Conservation (phyloP, 2,113 vertebrate genomes). For the Regulus satrapa region DNA sequence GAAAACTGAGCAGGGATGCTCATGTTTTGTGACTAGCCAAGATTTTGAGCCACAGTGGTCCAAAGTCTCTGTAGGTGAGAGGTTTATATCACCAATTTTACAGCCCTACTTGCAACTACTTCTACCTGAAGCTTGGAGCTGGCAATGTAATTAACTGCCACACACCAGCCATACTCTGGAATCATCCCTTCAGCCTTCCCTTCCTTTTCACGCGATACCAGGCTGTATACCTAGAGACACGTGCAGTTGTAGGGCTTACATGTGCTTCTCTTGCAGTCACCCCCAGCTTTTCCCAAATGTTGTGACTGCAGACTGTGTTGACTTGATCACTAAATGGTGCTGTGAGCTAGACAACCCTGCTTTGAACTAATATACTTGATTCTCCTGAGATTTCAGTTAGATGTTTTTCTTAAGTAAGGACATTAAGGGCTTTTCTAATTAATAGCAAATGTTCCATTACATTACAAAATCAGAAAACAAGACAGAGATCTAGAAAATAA, state of each 20-base stretch:
- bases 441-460: conserved; percentile 6
- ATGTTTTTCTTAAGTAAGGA: not conserved
- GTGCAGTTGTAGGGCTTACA: not conserved
- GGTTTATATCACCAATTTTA: rapidly evolving
- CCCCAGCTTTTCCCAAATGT: not conserved
- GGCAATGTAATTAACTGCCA: not conserved
- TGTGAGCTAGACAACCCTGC: not conserved
- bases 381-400: not conserved
- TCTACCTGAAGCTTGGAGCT: not conserved
- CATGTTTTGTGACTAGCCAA: not conserved
- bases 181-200: not conserved
- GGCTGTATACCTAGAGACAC: not conserved
- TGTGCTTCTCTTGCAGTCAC: not conserved
- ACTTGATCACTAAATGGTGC: not conserved
- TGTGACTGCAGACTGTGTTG: not conserved
- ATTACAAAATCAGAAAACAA: conserved; percentile 1
- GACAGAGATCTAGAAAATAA: not conserved
- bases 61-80: not conserved
- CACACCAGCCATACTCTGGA: not conserved
- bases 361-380: not conserved
- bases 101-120: not conserved
- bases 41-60: not conserved
- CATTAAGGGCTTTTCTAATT: not conserved
- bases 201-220: rapidly evolving
- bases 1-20: not conserved